A percentile compares a stretch with the other conserved stretches of the same genome.
phyloP scores from a whole-genome alignment of 2,888 invertebrate species.

The Nephrotoma appendiculata region DNA sequence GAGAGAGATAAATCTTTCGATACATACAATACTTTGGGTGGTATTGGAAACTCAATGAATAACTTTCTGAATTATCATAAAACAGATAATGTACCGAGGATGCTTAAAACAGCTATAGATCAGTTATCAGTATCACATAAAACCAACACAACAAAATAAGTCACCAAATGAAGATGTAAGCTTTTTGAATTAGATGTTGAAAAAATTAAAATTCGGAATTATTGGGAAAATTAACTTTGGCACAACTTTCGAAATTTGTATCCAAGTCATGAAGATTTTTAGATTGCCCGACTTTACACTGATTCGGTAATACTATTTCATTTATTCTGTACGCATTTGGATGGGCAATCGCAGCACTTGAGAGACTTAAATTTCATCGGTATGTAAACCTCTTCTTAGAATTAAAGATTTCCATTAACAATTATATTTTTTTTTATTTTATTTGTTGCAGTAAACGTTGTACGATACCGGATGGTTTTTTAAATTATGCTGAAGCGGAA shows the following conservation, averaged over 20 bases:
- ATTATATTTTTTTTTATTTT: too few species aligned
- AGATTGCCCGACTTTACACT: slow-evolving; percentile 60
- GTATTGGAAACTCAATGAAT: slow-evolving; percentile 18
- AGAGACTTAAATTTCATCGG: too few species aligned
- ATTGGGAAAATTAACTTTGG: slow-evolving; percentile 35
- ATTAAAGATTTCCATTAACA: too few species aligned
- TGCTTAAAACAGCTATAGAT: slow-evolving; percentile 28
- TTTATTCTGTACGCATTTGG: slow-evolving; percentile 71
- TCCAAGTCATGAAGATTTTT: slow-evolving; percentile 52
- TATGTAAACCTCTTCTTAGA: too few species aligned
- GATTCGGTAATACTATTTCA: slow-evolving; percentile 82
- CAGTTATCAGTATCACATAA: too few species aligned
- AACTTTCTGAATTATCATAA: slow-evolving; percentile 31
- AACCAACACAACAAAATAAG: slow-evolving; percentile 25
- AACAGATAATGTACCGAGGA: slow-evolving; percentile 24
- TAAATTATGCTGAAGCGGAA: too few species aligned
- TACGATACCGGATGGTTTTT: too few species aligned
- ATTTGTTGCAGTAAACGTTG: too few species aligned
- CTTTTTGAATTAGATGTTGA: slow-evolving; percentile 19
- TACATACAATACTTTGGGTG: not conserved
- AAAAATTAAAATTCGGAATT: slow-evolving; percentile 30
- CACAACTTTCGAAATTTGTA: slow-evolving; percentile 60
- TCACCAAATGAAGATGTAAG: slow-evolving; percentile 25
- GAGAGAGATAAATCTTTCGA: slow-evolving; percentile 18
- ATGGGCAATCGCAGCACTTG: too few species aligned